Base-by-base conservation (phyloP, 2,888 invertebrate genomes). In the Lissonota sp. region DNA sequence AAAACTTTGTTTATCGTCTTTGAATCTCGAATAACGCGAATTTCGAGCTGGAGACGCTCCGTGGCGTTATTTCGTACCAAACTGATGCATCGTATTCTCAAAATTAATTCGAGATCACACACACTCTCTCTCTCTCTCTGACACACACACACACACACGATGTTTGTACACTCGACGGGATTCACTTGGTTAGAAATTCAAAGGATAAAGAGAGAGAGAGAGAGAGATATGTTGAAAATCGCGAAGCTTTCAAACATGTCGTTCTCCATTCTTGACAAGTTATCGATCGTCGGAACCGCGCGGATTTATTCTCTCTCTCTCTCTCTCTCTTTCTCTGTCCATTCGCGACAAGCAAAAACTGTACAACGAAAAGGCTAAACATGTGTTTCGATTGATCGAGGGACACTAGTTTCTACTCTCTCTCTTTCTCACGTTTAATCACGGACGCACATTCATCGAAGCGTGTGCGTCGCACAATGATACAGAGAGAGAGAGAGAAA, bases 331-430 rank as follows among this genome's bases (percentile, higher is more conserved):
- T 58, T 64, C 16, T 55, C 5, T 26, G 26, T 26, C 12, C 10
- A 26, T 37, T 44, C 7, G 7, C 74, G 62, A 57, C 26, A 69
- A 66, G 26, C 42, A 55, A 55, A 76, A 55, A 57, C 12, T 8
- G 46, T 44, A 64, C 46, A 39, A 55, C 40, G 58, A 64, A 49
- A 10, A 64, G 63, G 57, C 76, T 86, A 26, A 87, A 74, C 73
- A 80, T 87, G 87, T 84, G 87, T 86, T 83, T 85, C 58, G 74
- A 80, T 83, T 72, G 46, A 73, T 66, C 49, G 57, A 71, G n/a
- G n/a, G 46, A 44, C 44, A 44, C 63, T 14, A n/a, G n/a, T 26
- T 71, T 37, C n/a, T 14, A n/a, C 44, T 58, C 44, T 42, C 16
- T 63, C 40, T 55, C 49, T 79, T 62, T 71, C 49, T 64, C 79